Evolutionary conservation across 2,797 vertebrate species (phyloP).

Genomic region (Sciaenops ocellatus): DNA sequence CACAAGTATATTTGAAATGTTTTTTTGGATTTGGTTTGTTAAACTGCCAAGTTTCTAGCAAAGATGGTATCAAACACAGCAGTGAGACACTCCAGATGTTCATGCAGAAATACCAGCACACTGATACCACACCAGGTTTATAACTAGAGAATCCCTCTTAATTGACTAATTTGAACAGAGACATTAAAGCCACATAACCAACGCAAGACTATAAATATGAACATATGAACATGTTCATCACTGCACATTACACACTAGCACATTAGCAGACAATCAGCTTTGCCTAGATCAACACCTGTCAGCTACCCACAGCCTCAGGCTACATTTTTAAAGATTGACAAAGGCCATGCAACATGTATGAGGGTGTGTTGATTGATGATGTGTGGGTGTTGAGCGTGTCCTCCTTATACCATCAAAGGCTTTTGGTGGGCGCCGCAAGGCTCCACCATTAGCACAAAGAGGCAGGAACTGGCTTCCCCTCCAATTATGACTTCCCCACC

Average conservation of each 20-base stretch:
- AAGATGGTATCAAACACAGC: background rate
- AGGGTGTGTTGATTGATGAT: slow-evolving; percentile 40
- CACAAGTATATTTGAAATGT: background rate
- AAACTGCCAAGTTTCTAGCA: background rate
- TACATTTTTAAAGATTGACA: slow-evolving; percentile 51
- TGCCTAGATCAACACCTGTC: slow-evolving; percentile 49
- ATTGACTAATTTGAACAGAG: background rate
- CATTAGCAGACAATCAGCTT: slow-evolving; percentile 17
- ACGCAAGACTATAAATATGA: background rate
- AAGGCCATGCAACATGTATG: slow-evolving; percentile 68
- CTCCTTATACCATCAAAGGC: slow-evolving; percentile 70
- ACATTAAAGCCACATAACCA: background rate
- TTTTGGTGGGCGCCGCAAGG: slow-evolving; percentile 56
- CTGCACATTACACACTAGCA: slow-evolving; percentile 15
- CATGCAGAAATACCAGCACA: background rate
- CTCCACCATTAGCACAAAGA: slow-evolving; percentile 56
- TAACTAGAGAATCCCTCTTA: background rate
- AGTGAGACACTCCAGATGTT: background rate
- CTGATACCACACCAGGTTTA: background rate
- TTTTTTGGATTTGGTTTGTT: background rate
- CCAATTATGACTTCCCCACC: slow-evolving; percentile 69
- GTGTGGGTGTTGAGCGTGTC: slow-evolving; percentile 56
- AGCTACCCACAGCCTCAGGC: slow-evolving; percentile 45
- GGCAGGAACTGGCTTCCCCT: slow-evolving; percentile 65
- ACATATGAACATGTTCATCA: slow-evolving; percentile 23